Base-by-base conservation (phyloP, 1,140 invertebrate genomes). In the Acromyrmex charruanus region DNA sequence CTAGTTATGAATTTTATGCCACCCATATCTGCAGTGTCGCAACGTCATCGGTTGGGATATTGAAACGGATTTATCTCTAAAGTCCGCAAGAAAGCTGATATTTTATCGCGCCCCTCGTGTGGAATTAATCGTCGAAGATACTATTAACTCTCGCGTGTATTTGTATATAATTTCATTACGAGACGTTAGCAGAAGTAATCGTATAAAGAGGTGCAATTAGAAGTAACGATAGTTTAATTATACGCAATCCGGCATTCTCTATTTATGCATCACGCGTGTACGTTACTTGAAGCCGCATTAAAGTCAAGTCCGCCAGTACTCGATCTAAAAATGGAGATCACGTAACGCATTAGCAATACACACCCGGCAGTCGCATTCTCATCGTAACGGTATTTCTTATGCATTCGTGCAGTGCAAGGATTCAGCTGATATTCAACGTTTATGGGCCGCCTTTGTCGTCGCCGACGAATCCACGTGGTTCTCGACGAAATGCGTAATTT, bases 301-400 rank as follows among this genome's bases (percentile, higher is more conserved):
- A 25, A 66, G 6, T 39, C 63, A 16, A 44, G 49, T 59, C 25
- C 18, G 53, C 16, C 53, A 49, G 35, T 21, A 31, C 16, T 65
- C 85, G n/a, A 0, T 61, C 77, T 81, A 86, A 86, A 86, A 86
- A 82, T 61, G 74, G 77, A 59, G 55, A 86, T 69, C 75, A 82
- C 74, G 77, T 80, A 80, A 80, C 63, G 16, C 31, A 75, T 66
- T 39, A 51, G 21, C 65, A 49, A 77, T 77, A 53, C 63, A 53
- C 74, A 51, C 21, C 44, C 58, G 25, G 65, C 55, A 35, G 63
- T 68, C 74, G 25, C 49, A 84, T 81, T 68, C 59, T 80, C 44
- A 79, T 86, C 59, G 85, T 80, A 81, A 81, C 85, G 59, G 44
- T 68, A 51, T 75, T 74, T 72, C 31, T 61, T 51, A 44, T 35